Evolutionary conservation across 2,797 vertebrate species (phyloP).

Genomic region (Aselliscus stoliczkanus): DNA sequence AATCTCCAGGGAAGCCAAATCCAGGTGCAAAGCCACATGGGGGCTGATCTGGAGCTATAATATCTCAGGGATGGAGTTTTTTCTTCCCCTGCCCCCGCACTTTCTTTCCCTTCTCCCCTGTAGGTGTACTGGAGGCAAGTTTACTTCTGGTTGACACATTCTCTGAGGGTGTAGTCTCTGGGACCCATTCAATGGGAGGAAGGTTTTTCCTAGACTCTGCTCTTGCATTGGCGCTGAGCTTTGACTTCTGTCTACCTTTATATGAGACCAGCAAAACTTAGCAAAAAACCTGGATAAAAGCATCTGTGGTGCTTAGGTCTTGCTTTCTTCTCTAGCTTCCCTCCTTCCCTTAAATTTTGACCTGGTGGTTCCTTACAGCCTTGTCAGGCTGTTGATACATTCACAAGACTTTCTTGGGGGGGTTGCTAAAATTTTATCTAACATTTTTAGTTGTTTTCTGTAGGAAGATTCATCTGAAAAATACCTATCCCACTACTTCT

Average conservation of each 20-base stretch:
- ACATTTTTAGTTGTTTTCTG: neutral
- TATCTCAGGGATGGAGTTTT: neutral
- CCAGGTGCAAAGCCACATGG: neutral
- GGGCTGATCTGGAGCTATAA: neutral
- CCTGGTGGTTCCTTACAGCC: neutral
- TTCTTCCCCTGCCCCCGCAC: neutral
- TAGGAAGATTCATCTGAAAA: neutral
- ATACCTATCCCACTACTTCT: neutral
- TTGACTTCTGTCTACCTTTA: neutral
- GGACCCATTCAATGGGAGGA: neutral
- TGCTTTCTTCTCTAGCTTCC: neutral
- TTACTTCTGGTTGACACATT: neutral
- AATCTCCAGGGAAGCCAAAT: neutral
- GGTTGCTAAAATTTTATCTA: neutral
- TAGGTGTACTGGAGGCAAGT: neutral
- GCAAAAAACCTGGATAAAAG: neutral
- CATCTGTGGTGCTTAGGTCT: neutral
- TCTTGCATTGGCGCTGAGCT: neutral
- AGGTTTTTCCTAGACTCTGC: neutral
- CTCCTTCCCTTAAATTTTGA: neutral
- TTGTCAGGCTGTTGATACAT: neutral
- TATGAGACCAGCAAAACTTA: neutral
- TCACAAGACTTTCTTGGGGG: neutral
- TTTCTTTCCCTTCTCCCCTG: neutral
- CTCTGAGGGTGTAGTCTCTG: neutral